Base-by-base conservation (phyloP, 2,888 invertebrate species). In the Xestia xanthographa region DNA sequence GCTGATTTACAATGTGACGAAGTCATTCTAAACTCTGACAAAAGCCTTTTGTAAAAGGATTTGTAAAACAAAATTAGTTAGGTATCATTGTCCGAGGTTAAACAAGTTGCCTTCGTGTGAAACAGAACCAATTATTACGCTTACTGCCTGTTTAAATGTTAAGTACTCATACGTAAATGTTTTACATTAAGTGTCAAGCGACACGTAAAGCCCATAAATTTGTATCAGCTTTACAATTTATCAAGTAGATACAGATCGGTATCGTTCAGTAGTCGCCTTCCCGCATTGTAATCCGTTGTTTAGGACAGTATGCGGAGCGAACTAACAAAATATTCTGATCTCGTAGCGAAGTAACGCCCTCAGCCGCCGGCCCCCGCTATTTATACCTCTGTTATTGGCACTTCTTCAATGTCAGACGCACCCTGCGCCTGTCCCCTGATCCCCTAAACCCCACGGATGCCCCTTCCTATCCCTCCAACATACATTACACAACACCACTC, bases 341-440 rank as follows among this genome's bases (percentile, higher is more conserved):
- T 96, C 96, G 96, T 96, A 94, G 93, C 92, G 89, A 92, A 93
- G 95, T 95, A 95, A 96, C 95, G 95, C 95, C 96, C 95, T 95
- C 92, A 90, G 92, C 91, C 91, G 91, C 91, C 93, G 94, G 94
- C 95, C 96, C 95, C 94, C 91, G 92, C 96, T 95, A 95, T 96
- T 96, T 97, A 96, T 96, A 95, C 96, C 96, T 93, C 95, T 92
- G 95, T 96, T 97, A 97, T 97, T 96, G 96, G 95, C 96, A 96
- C 97, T 97, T 96, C 97, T 96, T 97, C 97, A 97, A 96, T 96
- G 97, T 97, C 97, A 96, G 94, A 92, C 96, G 96, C 97, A 97
- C 96, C 96, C 96, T 95, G 95, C 90, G 93, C 91, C 91, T 92
- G 91, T 93, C 93, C 95, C 94, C 92, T 92, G 92, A 93, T 92